A percentile compares a stretch with the other conserved stretches of the same genome.
Conservation (phyloP, 2,888 invertebrate species). For the Choristoneura rosaceana region DNA sequence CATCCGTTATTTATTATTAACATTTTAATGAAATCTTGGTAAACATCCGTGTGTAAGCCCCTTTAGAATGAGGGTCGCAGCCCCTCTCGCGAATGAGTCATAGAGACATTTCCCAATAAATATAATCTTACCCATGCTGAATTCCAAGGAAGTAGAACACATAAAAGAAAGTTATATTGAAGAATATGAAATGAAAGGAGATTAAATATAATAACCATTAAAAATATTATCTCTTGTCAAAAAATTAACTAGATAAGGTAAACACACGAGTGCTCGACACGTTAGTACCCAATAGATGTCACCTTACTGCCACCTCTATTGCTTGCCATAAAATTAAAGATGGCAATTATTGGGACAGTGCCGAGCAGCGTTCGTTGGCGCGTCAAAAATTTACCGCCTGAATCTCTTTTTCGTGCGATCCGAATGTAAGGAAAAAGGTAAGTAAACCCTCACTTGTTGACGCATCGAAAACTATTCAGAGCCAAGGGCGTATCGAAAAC, state of each 20-base stretch:
- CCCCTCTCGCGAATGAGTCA: conserved; percentile 53
- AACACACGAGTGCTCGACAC: too few relatives aligned
- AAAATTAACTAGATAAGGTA: too few relatives aligned
- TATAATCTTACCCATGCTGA: conserved; percentile 18
- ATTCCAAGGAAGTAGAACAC: conserved; percentile 25
- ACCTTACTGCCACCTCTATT: too few relatives aligned
- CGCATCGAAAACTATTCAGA: conserved; percentile 25
- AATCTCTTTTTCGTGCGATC: conserved; percentile 15
- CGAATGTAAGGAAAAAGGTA: conserved; percentile 14
- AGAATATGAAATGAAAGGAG: background rate
- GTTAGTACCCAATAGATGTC: too few relatives aligned
- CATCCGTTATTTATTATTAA: conserved; percentile 34
- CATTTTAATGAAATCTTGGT: conserved; percentile 47
- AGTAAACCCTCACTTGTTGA: conserved; percentile 19
- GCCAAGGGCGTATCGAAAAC: conserved; percentile 36
- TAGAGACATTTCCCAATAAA: conserved; percentile 48
- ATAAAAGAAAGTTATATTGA: conserved; percentile 8
- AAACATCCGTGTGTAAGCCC: conserved; percentile 19
- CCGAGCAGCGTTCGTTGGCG: background rate
- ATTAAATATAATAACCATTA: background rate
- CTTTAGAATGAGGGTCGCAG: conserved; percentile 25
- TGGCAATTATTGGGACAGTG: too few relatives aligned
- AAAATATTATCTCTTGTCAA: too few relatives aligned
- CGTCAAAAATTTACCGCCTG: background rate
- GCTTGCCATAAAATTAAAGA: too few relatives aligned